phyloP scores from a whole-genome alignment of 2,888 invertebrate genomes.

The Aelia acuminata region DNA sequence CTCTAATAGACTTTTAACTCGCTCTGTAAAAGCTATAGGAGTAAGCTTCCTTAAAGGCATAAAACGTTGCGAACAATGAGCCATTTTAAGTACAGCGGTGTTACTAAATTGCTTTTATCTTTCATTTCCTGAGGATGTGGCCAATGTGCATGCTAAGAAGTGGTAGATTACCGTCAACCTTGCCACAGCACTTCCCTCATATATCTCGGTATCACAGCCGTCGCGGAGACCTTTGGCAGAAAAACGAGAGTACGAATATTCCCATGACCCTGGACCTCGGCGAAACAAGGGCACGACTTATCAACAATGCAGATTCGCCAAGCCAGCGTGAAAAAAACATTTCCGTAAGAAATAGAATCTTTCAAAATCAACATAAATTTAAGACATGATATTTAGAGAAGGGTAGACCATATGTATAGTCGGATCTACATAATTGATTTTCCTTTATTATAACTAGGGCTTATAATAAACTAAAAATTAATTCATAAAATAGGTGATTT shows the following conservation, averaged over 20 bases:
- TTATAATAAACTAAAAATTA: too few relatives aligned
- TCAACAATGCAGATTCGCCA: neutral
- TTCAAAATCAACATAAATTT: neutral
- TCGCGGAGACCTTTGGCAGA: neutral
- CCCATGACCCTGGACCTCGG: neutral
- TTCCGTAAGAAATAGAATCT: neutral
- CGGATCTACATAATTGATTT: too few relatives aligned
- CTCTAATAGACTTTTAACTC: too few relatives aligned
- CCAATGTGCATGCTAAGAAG: slow-evolving; percentile 44
- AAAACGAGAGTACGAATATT: neutral
- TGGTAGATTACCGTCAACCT: slow-evolving; percentile 18
- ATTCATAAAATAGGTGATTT: too few relatives aligned
- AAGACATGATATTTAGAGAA: neutral
- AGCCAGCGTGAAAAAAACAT: neutral
- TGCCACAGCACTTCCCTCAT: neutral
- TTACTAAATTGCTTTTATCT: slow-evolving; percentile 35
- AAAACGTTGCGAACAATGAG: neutral
- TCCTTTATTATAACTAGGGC: too few relatives aligned
- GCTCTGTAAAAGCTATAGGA: too few relatives aligned
- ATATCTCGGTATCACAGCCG: neutral
- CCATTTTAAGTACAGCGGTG: neutral
- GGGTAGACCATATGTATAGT: too few relatives aligned
- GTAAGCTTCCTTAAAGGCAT: neutral
- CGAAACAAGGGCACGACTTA: neutral
- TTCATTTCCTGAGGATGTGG: slow-evolving; percentile 45